Conservation (phyloP, 1,140 invertebrate species). For the Elysia chlorotica region DNA sequence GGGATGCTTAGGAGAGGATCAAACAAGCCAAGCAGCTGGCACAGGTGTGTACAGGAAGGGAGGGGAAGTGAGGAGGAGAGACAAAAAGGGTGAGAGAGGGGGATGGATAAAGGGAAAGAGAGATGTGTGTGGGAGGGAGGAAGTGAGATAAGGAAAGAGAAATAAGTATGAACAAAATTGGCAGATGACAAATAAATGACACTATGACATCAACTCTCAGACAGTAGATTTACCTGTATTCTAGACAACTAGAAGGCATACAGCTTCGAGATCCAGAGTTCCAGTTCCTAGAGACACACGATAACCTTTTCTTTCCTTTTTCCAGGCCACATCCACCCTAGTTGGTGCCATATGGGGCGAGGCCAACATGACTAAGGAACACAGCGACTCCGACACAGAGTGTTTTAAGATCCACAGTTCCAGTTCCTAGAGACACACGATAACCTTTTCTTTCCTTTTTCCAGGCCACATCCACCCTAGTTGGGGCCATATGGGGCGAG, state of each 20-base stretch:
- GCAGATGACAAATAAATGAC: background rate
- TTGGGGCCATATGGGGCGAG: slow-evolving; percentile 91
- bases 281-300: background rate
- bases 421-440: background rate
- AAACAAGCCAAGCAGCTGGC: slow-evolving; percentile 63
- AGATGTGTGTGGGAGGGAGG: background rate
- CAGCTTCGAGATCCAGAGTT: background rate
- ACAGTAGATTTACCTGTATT: background rate
- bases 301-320: background rate
- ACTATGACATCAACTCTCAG: background rate
- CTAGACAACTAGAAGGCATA: background rate
- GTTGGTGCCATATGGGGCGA: slow-evolving; percentile 93
- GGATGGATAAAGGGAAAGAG: background rate
- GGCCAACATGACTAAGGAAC: slow-evolving; percentile 83
- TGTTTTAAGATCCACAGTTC: background rate
- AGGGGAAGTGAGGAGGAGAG: background rate
- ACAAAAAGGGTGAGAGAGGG: background rate
- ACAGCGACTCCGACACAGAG: slow-evolving; percentile 87
- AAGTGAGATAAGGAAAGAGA: background rate
- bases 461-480: slow-evolving; percentile 87
- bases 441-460: background rate
- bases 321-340: slow-evolving; percentile 84
- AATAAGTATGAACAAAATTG: background rate
- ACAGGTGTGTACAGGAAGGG: slow-evolving; percentile 59
- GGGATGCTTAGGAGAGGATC: background rate